Base-by-base conservation (phyloP, 2,113 vertebrate genomes). In the Stegastes partitus region DNA sequence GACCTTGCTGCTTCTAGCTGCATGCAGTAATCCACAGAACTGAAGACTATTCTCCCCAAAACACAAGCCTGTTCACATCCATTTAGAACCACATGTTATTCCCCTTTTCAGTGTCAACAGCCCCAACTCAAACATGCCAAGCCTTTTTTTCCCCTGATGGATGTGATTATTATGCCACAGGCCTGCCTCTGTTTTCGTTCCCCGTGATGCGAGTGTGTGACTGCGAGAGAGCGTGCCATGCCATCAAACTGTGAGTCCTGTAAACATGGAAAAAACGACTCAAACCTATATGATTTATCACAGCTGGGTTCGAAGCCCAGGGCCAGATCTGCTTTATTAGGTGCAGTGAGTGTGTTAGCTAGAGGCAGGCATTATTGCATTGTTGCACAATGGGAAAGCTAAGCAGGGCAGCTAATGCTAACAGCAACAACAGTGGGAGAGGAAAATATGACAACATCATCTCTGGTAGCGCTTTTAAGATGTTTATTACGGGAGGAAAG, bases 241-340 rank as follows among this genome's bases (percentile, higher is more conserved):
- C 50, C 19, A 77, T 58, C 22, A 61, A 74, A 62, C 67, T 64
- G 47, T 3, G 18, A 84, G 63, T 69, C 42, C 68, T 79, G 63
- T 65, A 87, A 77, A 85, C 72, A 88, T 23, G 79, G 70, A 51
- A 81, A 81, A 82, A 76, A 37, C 28, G 16, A 70, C 68, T 68
- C 51, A 66, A 61, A 70, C 64, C 58, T 69, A 22, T 45, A 68
- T 76, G 59, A 82, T 80, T 74, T 76, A 63, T 87, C 85, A 79
- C 83, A 74, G 77, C 63, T 77, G 76, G 76, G 57, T 76, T 57
- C 9, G 47, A 66, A 81, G 84, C 81, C 50, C 7, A 4, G 31
- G 68, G 81, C 75, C 77, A 61, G 47, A 83, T 57, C 44, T 34
- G 77, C 82, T 91, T 87, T 83, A 88, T 71, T 67, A 79, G 71